These are phyloP conservation scores for Triops longicaudatus DNA, from an alignment of 1,140 invertebrate species.

Conservation along the genomic window DNA sequence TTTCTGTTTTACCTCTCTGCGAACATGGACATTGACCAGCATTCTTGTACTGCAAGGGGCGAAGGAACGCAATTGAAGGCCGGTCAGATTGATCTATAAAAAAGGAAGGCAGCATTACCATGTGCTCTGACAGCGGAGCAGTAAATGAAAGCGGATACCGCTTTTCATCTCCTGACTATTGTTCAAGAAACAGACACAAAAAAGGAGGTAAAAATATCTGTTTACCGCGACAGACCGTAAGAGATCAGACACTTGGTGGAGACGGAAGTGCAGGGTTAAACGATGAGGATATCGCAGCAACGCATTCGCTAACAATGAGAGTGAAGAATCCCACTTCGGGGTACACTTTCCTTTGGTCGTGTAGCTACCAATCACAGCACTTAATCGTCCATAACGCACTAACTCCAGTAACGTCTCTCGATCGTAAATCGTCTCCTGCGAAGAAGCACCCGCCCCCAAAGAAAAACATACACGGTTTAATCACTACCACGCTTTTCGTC, in stretches of 20 bases:
- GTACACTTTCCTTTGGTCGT: neutral
- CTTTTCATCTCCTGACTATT: neutral
- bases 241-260: neutral
- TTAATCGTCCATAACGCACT: conserved; percentile 12
- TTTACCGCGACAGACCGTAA: neutral
- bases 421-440: neutral
- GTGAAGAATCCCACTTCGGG: neutral
- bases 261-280: neutral
- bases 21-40: conserved; percentile 11
- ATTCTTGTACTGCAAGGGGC: conserved; percentile 14
- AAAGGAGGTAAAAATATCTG: neutral
- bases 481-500: neutral
- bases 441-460: neutral
- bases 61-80: neutral
- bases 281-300: neutral
- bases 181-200: neutral
- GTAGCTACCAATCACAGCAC: neutral
- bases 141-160: neutral
- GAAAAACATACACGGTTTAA: neutral
- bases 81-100: neutral
- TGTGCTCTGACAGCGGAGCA: neutral
- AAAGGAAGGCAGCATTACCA: neutral
- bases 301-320: conserved; percentile 5
- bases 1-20: neutral
- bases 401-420: neutral